Conservation (phyloP, 2,113 vertebrate genomes). For the Hipposideros armiger region DNA sequence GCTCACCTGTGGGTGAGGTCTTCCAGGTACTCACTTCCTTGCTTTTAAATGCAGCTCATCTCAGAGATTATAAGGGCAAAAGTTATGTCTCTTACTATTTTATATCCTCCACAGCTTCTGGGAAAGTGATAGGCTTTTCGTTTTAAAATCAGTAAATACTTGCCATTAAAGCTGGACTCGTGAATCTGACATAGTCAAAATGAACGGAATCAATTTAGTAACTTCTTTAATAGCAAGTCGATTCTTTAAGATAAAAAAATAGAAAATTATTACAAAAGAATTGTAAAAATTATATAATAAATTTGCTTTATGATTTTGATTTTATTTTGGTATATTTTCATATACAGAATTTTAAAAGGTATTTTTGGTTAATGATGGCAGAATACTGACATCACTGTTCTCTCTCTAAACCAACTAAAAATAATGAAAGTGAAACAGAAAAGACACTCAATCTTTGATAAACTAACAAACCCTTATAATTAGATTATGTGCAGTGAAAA, state of each 20-base stretch:
- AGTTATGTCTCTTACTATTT: neutral
- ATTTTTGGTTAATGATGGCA: constrained; percentile 12
- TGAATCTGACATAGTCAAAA: neutral
- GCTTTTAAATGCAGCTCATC: neutral
- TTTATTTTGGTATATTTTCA: constrained; percentile 5
- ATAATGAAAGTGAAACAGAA: constrained; percentile 34
- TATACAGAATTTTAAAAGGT: neutral
- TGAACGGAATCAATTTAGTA: constrained; percentile 41
- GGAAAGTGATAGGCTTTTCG: neutral
- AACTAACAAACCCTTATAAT: neutral
- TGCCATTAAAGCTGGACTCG: neutral
- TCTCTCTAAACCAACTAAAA: constrained; percentile 32
- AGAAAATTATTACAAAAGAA: neutral
- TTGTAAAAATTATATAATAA: neutral
- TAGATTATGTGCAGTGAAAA: neutral
- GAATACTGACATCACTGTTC: neutral
- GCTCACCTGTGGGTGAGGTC: neutral
- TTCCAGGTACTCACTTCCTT: neutral
- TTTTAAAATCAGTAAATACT: constrained; percentile 26
- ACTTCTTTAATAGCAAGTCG: neutral
- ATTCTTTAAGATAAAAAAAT: neutral
- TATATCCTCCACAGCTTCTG: neutral
- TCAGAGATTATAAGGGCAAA: neutral
- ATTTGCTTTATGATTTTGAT: constrained; percentile 6
- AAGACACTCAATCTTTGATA: neutral